These are phyloP conservation scores for Tipula helvola DNA, from an alignment of 2,888 invertebrate species.

Conservation along the genomic window DNA sequence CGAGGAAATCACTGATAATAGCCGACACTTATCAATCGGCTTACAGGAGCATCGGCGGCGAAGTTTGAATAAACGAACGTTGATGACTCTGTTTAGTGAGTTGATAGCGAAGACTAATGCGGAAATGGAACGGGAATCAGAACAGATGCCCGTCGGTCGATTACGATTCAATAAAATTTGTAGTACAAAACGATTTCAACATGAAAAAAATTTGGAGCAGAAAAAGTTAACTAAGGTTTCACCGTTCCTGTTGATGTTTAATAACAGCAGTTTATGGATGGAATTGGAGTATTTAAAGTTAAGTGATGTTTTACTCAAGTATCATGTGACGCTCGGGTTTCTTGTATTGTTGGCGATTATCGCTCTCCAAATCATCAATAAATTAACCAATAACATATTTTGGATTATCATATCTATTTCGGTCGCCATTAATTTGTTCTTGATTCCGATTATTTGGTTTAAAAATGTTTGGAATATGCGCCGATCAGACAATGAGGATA, in stretches of 20 bases:
- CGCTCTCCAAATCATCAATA: constrained; percentile 47
- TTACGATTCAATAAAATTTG: constrained; percentile 29
- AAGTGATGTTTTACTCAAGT: constrained; percentile 76
- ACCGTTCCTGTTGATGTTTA: constrained; percentile 50
- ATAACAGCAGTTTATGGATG: constrained; percentile 31
- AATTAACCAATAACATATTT: constrained; percentile 29
- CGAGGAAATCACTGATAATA: neutral
- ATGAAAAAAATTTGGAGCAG: constrained; percentile 30
- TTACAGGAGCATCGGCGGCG: neutral
- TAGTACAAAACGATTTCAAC: constrained; percentile 16
- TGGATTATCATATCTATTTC: constrained; percentile 38
- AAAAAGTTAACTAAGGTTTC: constrained; percentile 21
- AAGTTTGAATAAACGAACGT: constrained; percentile 23
- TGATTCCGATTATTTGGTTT: constrained; percentile 63
- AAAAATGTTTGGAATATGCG: constrained; percentile 54
- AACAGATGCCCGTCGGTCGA: constrained; percentile 73
- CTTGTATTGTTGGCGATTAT: constrained; percentile 46
- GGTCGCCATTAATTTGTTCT: constrained; percentile 39
- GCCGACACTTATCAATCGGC: neutral
- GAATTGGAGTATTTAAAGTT: constrained; percentile 62
- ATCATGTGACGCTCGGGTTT: constrained; percentile 52
- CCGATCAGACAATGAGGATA: neutral
- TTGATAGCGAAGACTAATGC: constrained; percentile 40
- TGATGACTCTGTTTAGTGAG: constrained; percentile 34
- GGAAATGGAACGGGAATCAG: constrained; percentile 68